Percentiles rank a stretch among this genome's conserved stretches.
Evolutionary conservation across 2,113 vertebrate species (phyloP).

Genomic region (Melanerpes aurifrons): DNA sequence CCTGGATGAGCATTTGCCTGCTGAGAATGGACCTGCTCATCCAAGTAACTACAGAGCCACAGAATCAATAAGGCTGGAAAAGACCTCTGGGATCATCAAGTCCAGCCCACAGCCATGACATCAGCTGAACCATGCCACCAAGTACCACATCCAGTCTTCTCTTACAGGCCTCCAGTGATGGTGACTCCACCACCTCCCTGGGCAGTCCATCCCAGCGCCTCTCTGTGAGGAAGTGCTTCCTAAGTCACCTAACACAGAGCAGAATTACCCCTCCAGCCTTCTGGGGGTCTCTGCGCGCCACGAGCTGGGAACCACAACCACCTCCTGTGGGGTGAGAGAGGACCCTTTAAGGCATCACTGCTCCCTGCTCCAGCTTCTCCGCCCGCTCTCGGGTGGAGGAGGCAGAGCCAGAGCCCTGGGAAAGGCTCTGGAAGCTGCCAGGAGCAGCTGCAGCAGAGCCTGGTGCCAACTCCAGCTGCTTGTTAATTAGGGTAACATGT

Average conservation of each 20-base stretch:
- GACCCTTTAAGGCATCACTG: neutral
- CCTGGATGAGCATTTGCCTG: accelerated
- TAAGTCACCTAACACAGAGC: accelerated
- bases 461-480: slow-evolving; percentile 54
- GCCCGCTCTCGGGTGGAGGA: accelerated
- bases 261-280: neutral
- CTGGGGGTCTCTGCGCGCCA: neutral
- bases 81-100: too few relatives aligned
- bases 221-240: too few relatives aligned
- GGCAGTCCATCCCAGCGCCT: too few relatives aligned
- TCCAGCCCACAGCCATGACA: too few relatives aligned
- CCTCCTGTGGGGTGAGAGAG: neutral
- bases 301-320: neutral
- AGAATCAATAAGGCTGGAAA: too few relatives aligned
- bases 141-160: too few relatives aligned
- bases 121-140: too few relatives aligned
- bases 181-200: too few relatives aligned
- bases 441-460: slow-evolving; percentile 46
- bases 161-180: too few relatives aligned
- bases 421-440: neutral
- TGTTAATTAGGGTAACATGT: slow-evolving; percentile 55
- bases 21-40: accelerated
- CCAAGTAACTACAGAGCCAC: neutral
- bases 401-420: slow-evolving; percentile 35
- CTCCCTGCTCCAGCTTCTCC: accelerated